Evolutionary conservation across 2,888 invertebrate genomes (phyloP).

Genomic region (Hypomecis punctinalis): DNA sequence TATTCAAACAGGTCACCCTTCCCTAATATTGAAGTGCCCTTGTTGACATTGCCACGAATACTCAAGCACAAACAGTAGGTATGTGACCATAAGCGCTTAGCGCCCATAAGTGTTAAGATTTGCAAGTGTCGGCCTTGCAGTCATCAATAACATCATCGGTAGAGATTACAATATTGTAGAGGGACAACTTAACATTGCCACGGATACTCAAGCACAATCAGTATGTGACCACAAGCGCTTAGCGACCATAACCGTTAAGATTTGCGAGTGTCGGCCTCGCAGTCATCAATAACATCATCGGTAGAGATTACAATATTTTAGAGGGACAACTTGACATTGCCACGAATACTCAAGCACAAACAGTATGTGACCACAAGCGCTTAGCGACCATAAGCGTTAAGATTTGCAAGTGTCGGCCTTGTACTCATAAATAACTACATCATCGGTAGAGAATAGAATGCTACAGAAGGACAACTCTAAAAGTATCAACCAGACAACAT

Average conservation of each 20-base stretch:
- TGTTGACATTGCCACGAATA: constrained; percentile 40
- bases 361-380: constrained; percentile 18
- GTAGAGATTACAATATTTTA: no score
- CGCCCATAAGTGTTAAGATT: constrained; percentile 32
- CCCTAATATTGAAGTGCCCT: constrained; percentile 31
- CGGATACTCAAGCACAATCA: constrained; percentile 31
- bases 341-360: constrained; percentile 32
- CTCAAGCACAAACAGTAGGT: constrained; percentile 21
- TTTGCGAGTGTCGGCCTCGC: constrained; percentile 38
- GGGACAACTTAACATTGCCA: constrained; percentile 30
- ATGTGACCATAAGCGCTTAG: constrained; percentile 20
- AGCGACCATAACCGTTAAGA: constrained; percentile 30
- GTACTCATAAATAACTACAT: constrained; percentile 11
- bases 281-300: constrained; percentile 14
- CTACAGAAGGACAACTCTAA: not conserved
- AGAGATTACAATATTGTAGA: not conserved
- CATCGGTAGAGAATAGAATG: not conserved
- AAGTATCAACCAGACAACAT: no score
- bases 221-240: constrained; percentile 21
- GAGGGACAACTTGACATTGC: constrained; percentile 41
- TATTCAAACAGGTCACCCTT: constrained; percentile 19
- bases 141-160: constrained; percentile 6
- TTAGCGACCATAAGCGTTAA: constrained; percentile 27
- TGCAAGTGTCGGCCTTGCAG: constrained; percentile 36
- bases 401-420: constrained; percentile 38